Percentiles rank a stretch among this genome's conserved stretches.
Conservation (phyloP, 2,113 vertebrate genomes). For the Eulacestoma nigropectus region DNA sequence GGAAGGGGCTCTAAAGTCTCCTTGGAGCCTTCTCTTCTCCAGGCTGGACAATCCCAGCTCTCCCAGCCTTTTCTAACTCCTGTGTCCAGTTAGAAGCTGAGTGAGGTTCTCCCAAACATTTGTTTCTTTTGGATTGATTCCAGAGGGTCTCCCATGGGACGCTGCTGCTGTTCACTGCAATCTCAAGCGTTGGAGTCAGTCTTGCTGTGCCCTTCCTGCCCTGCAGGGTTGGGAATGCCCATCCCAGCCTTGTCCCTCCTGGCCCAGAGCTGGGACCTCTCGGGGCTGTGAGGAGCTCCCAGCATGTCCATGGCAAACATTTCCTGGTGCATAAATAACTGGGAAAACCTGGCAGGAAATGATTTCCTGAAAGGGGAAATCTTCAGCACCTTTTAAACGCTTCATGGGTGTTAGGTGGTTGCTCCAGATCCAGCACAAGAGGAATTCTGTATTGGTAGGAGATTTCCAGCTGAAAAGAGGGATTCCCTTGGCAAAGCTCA, state of each 20-base stretch:
- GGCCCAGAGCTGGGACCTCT: not conserved
- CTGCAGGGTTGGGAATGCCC: not conserved
- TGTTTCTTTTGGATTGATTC: not conserved
- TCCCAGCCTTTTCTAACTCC: not conserved
- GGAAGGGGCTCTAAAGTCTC: not conserved
- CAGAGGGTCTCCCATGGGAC: not conserved
- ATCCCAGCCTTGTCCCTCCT: not conserved
- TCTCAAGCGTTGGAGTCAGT: not conserved
- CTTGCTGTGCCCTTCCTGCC: not conserved
- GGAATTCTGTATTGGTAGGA: not conserved
- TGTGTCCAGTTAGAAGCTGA: not conserved
- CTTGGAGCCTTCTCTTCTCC: not conserved
- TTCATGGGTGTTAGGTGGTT: not conserved
- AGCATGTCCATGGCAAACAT: not conserved
- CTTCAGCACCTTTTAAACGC: not conserved
- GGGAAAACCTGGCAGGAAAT: not conserved
- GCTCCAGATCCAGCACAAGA: not conserved
- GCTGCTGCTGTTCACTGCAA: not conserved
- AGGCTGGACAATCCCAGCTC: not conserved
- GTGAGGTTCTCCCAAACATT: not conserved
- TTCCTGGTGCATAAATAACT: not conserved
- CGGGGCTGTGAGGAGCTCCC: not conserved
- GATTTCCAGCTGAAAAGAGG: not conserved
- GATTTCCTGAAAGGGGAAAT: not conserved
- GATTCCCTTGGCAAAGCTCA: not conserved